Conservation (phyloP, 2,888 invertebrate species). For the Troides oblongomaculatus region DNA sequence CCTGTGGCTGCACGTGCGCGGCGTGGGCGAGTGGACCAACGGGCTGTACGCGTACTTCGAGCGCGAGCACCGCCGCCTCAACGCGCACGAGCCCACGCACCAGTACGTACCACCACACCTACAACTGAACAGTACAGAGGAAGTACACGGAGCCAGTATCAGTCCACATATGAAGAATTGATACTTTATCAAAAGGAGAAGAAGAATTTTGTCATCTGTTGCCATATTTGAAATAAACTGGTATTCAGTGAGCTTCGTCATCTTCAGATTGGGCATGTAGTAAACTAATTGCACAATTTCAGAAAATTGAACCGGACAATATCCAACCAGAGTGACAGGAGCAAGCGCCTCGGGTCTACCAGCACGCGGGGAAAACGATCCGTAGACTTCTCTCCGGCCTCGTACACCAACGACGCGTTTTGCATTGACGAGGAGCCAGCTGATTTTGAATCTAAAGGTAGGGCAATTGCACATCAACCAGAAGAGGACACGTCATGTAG, state of each 20-base stretch:
- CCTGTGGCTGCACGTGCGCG: constrained; percentile 95
- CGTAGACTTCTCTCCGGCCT: constrained; percentile 61
- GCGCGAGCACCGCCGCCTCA: constrained; percentile 86
- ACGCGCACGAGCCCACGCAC: constrained; percentile 81
- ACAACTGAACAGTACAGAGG: too few species aligned
- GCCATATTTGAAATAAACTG: too few species aligned
- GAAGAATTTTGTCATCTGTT: too few species aligned
- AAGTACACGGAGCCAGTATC: too few species aligned
- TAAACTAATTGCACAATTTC: constrained; percentile 7
- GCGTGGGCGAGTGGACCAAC: constrained; percentile 97
- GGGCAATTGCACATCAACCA: too few species aligned
- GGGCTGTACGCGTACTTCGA: constrained; percentile 92
- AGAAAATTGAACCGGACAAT: constrained; percentile 53
- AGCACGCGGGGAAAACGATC: constrained; percentile 57
- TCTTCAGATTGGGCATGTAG: too few species aligned
- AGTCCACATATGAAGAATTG: too few species aligned
- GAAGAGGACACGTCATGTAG: too few species aligned
- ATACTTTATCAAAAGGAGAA: too few species aligned
- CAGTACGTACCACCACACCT: constrained; percentile 38
- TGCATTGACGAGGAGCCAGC: constrained; percentile 49
- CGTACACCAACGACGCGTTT: constrained; percentile 56
- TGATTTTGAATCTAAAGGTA: constrained; percentile 40
- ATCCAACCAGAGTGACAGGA: constrained; percentile 55
- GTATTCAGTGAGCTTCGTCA: too few species aligned
- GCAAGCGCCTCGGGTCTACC: constrained; percentile 43